phyloP scores from a whole-genome alignment of 2,797 vertebrate genomes.

The Moxostoma hubbsi region DNA sequence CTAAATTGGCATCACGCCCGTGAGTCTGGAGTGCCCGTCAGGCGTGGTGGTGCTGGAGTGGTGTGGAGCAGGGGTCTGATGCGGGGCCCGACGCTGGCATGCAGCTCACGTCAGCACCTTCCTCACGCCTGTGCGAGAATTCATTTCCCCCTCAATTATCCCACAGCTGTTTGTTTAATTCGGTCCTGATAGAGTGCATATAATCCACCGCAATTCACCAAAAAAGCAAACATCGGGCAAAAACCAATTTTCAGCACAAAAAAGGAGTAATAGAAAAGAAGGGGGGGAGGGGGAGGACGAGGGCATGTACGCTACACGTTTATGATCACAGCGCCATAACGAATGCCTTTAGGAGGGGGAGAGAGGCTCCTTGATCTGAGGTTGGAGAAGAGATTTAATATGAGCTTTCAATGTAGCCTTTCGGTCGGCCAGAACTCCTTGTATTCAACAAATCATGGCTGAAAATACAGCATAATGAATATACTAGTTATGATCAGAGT shows the following conservation, averaged over 20 bases:
- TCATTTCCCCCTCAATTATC: constrained; percentile 81
- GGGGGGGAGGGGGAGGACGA: neutral
- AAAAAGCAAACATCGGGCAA: constrained; percentile 72
- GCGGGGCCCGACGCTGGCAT: constrained; percentile 47
- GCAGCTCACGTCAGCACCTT: constrained; percentile 70
- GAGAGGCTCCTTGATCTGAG: constrained; percentile 20
- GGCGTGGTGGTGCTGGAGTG: constrained; percentile 49
- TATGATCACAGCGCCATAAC: constrained; percentile 47
- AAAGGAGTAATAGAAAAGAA: constrained; percentile 68
- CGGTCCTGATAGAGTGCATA: constrained; percentile 77
- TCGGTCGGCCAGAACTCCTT: constrained; percentile 17
- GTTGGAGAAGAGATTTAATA: constrained; percentile 16
- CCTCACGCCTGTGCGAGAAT: constrained; percentile 70
- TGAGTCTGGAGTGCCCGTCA: constrained; percentile 62
- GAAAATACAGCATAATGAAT: neutral
- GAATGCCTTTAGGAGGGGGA: constrained; percentile 29
- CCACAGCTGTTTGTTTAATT: constrained; percentile 83
- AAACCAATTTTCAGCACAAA: constrained; percentile 72
- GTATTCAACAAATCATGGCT: constrained; percentile 45
- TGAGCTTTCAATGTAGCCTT: constrained; percentile 31
- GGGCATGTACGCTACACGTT: constrained; percentile 62
- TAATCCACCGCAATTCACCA: constrained; percentile 75
- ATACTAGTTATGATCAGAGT: neutral
- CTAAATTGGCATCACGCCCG: constrained; percentile 67
- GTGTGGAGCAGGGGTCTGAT: constrained; percentile 44